Evolutionary conservation across 1,140 invertebrate species (phyloP), one percentile per base, ranked within the genome.

Genomic region (Drosophila repletoides): DNA sequence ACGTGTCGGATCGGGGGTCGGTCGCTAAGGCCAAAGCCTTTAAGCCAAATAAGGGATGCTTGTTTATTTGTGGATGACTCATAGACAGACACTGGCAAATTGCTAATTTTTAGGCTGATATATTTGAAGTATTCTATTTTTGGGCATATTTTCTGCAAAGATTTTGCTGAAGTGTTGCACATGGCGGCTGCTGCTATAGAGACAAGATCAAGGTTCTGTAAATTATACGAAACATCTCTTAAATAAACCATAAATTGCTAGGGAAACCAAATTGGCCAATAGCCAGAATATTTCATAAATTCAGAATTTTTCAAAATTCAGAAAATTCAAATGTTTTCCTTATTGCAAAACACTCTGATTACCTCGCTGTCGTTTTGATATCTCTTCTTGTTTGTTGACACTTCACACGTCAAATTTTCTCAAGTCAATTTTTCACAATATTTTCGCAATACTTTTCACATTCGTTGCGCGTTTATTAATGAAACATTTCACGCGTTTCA

Each of bases 161-260:
- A 51, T 46, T 41, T 70, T 49, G 33, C 28, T 70, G 52, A 81
- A 73, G 65, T 66, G 33, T 45, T 72, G 73, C 79, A 81, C 69
- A 84, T 81, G 79, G 79, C 46, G 36, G 48, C 26, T 73, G 64
- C n/a, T n/a, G n/a, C n/a, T n/a, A n/a, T n/a, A n/a, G n/a, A n/a
- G 58, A 74, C 74, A 83, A 83, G 79, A 83, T 83, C 79, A 83
- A 83, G 79, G 79, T 84, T 84, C 43, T 41, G 9, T 55, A 28
- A 12, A 65, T 52, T 33, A 66, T 40, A 76, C 52, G 38, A 65
- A 53, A 52, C 55, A 51, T 66, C 59, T 79, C 24, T 49, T n/a
- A n/a, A n/a, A n/a, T n/a, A n/a, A n/a, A n/a, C n/a, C n/a, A n/a
- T n/a, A n/a, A n/a, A n/a, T n/a, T n/a, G n/a, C n/a, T 10, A 67